phyloP scores from a whole-genome alignment of 23 tunicate species.

The Trididemnum miniatum region DNA sequence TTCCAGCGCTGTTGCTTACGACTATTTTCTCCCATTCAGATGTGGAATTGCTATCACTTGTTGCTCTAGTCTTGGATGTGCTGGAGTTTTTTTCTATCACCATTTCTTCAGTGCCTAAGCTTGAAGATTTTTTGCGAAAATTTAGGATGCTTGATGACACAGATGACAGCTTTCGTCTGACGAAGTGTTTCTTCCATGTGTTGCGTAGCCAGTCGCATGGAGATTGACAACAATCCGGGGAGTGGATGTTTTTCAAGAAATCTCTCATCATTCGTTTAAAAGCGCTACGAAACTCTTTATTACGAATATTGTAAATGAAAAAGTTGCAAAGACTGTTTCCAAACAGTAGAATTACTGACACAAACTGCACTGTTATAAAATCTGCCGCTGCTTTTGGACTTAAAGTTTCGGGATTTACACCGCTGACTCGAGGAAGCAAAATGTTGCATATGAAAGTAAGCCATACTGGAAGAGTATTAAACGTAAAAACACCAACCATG shows the following conservation, averaged over 20 bases:
- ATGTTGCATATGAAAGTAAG: conserved; percentile 18
- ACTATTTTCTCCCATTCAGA: not conserved
- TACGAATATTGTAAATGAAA: conserved; percentile 61
- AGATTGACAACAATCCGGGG: conserved; percentile 19
- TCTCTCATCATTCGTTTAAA: conserved; percentile 16
- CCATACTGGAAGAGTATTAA: conserved; percentile 42
- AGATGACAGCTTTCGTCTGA: conserved; percentile 40
- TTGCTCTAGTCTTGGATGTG: not conserved
- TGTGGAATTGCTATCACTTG: not conserved
- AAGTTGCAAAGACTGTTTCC: conserved; percentile 83
- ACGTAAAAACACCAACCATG: conserved; percentile 83
- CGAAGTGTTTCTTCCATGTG: conserved; percentile 45
- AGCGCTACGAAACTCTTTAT: conserved; percentile 45
- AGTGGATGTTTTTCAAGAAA: not conserved
- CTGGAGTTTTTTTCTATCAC: not conserved
- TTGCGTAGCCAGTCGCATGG: conserved; percentile 24
- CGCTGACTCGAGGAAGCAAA: not conserved
- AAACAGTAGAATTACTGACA: conserved; percentile 34
- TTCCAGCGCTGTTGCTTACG: not conserved
- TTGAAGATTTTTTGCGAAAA: not conserved
- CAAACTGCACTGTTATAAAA: conserved; percentile 15
- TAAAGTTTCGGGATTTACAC: not conserved
- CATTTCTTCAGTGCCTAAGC: not conserved
- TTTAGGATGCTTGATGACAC: not conserved
- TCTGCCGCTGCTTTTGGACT: not conserved